phyloP scores from a whole-genome alignment of 2,888 invertebrate species.

The Leptopilina drosophilae region DNA sequence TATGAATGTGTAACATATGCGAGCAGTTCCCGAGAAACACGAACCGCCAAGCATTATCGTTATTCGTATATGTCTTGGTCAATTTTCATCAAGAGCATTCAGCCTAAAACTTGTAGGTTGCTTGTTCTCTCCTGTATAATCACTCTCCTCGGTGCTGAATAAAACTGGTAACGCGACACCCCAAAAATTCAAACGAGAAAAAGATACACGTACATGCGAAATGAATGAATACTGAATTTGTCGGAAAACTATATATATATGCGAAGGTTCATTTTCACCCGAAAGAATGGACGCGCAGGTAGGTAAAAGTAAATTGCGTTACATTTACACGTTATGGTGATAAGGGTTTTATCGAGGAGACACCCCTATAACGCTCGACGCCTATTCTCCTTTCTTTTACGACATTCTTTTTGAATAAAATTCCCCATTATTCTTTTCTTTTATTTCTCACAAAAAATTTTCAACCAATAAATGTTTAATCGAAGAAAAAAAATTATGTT shows the following conservation, averaged over 20 bases:
- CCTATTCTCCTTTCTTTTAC: not conserved
- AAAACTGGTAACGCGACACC: constrained; percentile 15
- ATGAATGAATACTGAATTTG: constrained; percentile 2
- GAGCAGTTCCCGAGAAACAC: constrained; percentile 3
- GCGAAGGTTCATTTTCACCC: constrained; percentile 4
- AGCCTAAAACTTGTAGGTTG: constrained; percentile 3
- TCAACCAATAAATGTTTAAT: not conserved
- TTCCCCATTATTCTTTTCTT: not conserved
- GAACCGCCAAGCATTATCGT: not conserved
- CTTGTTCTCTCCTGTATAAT: not conserved
- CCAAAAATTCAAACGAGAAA: not conserved
- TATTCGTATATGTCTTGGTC: not conserved
- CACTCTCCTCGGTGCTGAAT: not conserved
- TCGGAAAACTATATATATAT: not conserved
- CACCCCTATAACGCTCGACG: not conserved
- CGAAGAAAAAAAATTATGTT: not conserved
- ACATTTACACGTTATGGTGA: constrained; percentile 15
- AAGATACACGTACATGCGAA: not conserved
- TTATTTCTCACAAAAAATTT: not conserved
- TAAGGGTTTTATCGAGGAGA: constrained; percentile 16
- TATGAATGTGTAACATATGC: constrained; percentile 12
- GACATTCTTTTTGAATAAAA: constrained; percentile 3
- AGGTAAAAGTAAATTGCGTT: constrained; percentile 9
- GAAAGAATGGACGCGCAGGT: constrained; percentile 2
- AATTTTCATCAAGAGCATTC: constrained; percentile 17